Conservation (phyloP, 2,797 vertebrate genomes). For the Sardinella longiceps region DNA sequence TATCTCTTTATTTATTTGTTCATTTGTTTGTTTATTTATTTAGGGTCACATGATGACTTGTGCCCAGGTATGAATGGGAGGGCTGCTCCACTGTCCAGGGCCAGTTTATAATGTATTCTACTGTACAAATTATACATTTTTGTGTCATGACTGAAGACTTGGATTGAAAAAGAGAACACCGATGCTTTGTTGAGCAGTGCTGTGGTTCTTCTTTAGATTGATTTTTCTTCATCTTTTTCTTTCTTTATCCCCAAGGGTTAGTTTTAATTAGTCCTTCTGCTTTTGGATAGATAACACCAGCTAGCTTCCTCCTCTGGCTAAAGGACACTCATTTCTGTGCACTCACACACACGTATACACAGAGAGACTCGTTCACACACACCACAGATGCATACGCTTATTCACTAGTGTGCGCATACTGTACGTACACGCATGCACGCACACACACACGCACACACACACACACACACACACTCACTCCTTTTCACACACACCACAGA, state of each 20-base stretch:
- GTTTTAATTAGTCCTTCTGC: constrained; percentile 13
- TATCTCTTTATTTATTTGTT: too few species aligned
- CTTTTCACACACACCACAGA: neutral
- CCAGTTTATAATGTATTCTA: neutral
- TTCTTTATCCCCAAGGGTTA: neutral
- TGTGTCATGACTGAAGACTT: too few species aligned
- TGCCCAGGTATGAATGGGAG: neutral
- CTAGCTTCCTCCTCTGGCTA: constrained; percentile 15
- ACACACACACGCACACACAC: neutral
- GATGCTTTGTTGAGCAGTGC: neutral
- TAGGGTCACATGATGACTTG: too few species aligned
- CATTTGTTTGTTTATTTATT: too few species aligned
- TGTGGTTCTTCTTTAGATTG: neutral
- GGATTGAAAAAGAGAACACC: too few species aligned
- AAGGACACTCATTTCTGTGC: constrained; percentile 29
- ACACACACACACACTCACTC: neutral
- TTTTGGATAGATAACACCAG: constrained; percentile 13
- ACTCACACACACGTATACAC: neutral
- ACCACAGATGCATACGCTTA: neutral
- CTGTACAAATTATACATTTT: too few species aligned
- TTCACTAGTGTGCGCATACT: too few species aligned
- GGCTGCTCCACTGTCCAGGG: neutral
- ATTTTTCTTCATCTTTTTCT: neutral
- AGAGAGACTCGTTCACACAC: neutral
- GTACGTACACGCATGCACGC: neutral